Evolutionary conservation across 2,113 vertebrate species (phyloP), one percentile per base, ranked within the genome.

Genomic region (Anhinga rufa): DNA sequence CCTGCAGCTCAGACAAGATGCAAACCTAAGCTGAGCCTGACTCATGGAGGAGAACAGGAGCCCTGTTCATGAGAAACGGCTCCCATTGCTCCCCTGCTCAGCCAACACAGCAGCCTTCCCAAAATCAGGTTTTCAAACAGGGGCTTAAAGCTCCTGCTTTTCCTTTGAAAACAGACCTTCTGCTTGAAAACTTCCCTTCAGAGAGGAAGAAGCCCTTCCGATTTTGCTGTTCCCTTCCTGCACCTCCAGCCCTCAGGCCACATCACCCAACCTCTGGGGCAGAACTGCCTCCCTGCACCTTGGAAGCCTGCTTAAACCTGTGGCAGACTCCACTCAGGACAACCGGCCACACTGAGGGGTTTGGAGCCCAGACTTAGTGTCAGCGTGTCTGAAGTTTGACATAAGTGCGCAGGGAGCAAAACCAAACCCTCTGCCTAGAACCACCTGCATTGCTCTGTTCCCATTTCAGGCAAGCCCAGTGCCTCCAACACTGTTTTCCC

Each of bases 391-490:
- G 18, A 80, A 57, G 34, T 46, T 66, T 49, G 42, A 70, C 81
- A 91, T 38, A 69, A 60, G 31, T 5, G 22, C 42, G 42, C 38
- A 54, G 60, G 32, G 19, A 86, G n/a, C 31, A 66, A 88, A 74
- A 40, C 11, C 54, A 80, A 77, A 78, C 66, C 28, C 49, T n/a
- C 17, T 54, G 51, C 51, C 58, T 32, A 65, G 71, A 86, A 70
- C 34, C 49, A 81, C 24, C 31, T 57, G 38, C 57, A 70, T 2
- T 3, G 51, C 70, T 44, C 61, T 71, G 38, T 64, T 82, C 64
- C 46, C 2, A 2, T 7, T 34, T 52, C 52, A 57, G 72, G 65
- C 0, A 0, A 91, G 25, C 57, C 52, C 40, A 12, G 29, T 40
- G 21, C 62, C 69, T 85, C 46, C 42, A 91, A 81, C 15, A 61